A percentile compares a stretch with the other conserved stretches of the same genome.
Evolutionary conservation across 2,797 vertebrate species (phyloP).

Genomic region (Schizopygopsis pylzovi): DNA sequence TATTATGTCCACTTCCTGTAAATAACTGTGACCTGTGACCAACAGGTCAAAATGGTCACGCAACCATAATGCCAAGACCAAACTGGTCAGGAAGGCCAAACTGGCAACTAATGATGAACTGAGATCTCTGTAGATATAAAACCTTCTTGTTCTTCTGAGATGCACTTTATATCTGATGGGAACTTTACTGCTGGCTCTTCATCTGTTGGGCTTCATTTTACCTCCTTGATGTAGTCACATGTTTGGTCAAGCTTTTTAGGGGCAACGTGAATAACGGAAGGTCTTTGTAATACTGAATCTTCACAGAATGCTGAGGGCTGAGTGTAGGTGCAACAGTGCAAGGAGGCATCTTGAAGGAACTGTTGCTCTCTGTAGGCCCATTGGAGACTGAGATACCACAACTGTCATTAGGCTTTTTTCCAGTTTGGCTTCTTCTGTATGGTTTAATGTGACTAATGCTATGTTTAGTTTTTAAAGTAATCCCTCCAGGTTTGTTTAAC

Average conservation of each 20-base stretch:
- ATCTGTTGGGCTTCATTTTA: not conserved
- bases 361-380: too few relatives aligned
- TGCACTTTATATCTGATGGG: not conserved
- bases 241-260: not conserved
- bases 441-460: too few relatives aligned
- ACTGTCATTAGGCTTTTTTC: too few relatives aligned
- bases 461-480: too few relatives aligned
- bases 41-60: too few relatives aligned
- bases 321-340: not conserved
- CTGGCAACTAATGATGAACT: not conserved
- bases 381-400: too few relatives aligned
- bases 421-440: too few relatives aligned
- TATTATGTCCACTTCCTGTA: too few relatives aligned
- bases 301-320: not conserved
- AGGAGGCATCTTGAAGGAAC: not conserved
- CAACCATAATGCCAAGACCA: too few relatives aligned
- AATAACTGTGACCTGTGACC: too few relatives aligned
- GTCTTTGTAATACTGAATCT: not conserved
- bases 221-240: not conserved
- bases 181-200: not conserved
- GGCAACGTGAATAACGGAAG: not conserved
- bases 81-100: not conserved
- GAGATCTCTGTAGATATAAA: not conserved
- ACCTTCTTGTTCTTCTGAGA: not conserved
- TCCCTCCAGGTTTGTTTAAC: too few relatives aligned